phyloP scores from a whole-genome alignment of 2,113 vertebrate genomes.

The Ptilonorhynchus violaceus region DNA sequence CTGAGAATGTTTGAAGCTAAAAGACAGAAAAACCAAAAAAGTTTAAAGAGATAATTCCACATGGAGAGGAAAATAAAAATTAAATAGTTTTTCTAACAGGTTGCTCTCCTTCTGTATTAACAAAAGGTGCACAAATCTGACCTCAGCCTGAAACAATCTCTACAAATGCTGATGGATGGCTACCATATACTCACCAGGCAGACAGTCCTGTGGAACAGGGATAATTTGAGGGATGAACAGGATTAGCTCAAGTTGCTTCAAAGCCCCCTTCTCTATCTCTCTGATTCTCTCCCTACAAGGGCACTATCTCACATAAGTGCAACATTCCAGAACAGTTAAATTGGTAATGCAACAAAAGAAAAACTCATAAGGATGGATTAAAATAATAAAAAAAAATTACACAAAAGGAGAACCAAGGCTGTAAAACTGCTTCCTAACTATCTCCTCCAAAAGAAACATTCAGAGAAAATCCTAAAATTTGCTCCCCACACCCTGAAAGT shows the following conservation, averaged over 20 bases:
- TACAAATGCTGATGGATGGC: not conserved
- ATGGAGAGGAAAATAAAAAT: not conserved
- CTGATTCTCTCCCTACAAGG: not conserved
- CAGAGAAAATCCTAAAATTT: not conserved
- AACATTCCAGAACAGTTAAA: not conserved
- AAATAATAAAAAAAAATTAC: not conserved
- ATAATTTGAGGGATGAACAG: not conserved
- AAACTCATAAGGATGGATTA: not conserved
- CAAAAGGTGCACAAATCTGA: not conserved
- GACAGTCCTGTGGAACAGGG: not conserved
- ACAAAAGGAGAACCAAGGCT: not conserved
- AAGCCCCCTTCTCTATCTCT: not conserved
- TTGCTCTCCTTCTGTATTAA: not conserved
- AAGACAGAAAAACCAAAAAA: not conserved
- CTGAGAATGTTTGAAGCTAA: not conserved
- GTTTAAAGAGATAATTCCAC: not conserved
- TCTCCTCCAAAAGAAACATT: not conserved
- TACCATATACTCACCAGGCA: not conserved
- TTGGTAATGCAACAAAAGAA: not conserved
- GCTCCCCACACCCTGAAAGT: not conserved
- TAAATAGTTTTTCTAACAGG: not conserved
- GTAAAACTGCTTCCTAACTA: not conserved
- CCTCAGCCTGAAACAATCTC: not conserved
- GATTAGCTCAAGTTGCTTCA: not conserved
- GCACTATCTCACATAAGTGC: not conserved